Conservation (phyloP, 2,888 invertebrate genomes). For the Caradrina kadenii region DNA sequence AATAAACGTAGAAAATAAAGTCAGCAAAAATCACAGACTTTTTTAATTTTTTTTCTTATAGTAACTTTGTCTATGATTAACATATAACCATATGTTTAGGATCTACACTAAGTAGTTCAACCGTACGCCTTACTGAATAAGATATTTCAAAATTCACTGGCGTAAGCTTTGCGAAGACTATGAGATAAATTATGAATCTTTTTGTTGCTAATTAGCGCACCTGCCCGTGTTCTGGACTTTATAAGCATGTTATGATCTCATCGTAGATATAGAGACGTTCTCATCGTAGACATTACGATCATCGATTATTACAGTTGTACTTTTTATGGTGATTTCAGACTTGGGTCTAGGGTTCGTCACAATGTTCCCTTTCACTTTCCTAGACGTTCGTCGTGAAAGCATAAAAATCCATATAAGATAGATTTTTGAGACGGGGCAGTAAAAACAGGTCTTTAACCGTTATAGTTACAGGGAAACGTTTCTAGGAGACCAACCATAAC, state of each 20-base stretch:
- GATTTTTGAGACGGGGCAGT: too few species aligned
- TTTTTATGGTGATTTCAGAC: not conserved
- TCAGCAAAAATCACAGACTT: not conserved
- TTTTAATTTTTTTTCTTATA: too few species aligned
- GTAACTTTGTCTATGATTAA: not conserved
- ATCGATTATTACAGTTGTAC: not conserved
- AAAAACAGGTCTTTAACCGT: too few species aligned
- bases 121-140: not conserved
- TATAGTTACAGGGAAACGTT: too few species aligned
- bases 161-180: not conserved
- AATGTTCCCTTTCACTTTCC: not conserved
- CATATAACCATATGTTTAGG: not conserved
- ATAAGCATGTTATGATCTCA: constrained; percentile 39
- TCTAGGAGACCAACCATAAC: too few species aligned
- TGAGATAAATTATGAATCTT: not conserved
- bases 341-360: not conserved
- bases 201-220: constrained; percentile 13
- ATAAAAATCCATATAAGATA: too few species aligned
- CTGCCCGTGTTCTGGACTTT: constrained; percentile 42
- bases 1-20: not conserved
- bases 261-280: constrained; percentile 33
- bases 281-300: constrained; percentile 13
- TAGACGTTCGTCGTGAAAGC: not conserved
- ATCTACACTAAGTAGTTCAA: not conserved
- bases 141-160: not conserved